A percentile compares a stretch with the other conserved stretches of the same genome.
phyloP scores from a whole-genome alignment of 2,797 vertebrate genomes.

The Myotis findleyi region DNA sequence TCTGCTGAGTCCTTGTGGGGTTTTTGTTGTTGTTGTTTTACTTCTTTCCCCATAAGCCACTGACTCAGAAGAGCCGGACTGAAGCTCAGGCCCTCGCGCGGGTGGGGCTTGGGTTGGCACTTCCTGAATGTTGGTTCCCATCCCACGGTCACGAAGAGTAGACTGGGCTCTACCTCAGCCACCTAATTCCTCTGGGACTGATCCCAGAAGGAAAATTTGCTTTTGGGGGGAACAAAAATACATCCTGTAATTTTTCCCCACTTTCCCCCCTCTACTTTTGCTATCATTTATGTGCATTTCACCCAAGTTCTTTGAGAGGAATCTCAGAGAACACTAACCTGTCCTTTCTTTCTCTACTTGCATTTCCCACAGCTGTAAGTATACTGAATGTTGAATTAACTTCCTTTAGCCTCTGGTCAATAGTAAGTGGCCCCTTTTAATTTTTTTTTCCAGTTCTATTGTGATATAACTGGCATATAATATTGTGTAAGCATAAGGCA shows the following conservation, averaged over 20 bases:
- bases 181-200: not conserved
- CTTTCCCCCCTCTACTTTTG: not conserved
- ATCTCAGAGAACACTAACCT: not conserved
- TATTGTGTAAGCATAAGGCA: not conserved
- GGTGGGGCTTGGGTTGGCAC: not conserved
- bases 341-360: not conserved
- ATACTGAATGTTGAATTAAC: not conserved
- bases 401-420: not conserved
- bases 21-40: not conserved
- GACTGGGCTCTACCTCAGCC: not conserved
- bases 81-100: not conserved
- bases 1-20: not conserved
- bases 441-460: not conserved
- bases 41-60: not conserved
- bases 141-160: rapidly evolving
- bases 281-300: not conserved
- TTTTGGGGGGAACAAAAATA: not conserved
- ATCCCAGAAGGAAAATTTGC: not conserved
- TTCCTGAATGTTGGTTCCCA: not conserved
- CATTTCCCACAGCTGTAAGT: not conserved
- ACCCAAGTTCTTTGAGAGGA: not conserved
- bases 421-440: not conserved
- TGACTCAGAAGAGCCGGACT: not conserved
- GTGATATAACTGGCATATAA: not conserved
- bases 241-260: not conserved